Evolutionary conservation across 2,113 vertebrate genomes (phyloP), one percentile per base, ranked within the genome.

Genomic region (Psilopsiagon aurifrons): DNA sequence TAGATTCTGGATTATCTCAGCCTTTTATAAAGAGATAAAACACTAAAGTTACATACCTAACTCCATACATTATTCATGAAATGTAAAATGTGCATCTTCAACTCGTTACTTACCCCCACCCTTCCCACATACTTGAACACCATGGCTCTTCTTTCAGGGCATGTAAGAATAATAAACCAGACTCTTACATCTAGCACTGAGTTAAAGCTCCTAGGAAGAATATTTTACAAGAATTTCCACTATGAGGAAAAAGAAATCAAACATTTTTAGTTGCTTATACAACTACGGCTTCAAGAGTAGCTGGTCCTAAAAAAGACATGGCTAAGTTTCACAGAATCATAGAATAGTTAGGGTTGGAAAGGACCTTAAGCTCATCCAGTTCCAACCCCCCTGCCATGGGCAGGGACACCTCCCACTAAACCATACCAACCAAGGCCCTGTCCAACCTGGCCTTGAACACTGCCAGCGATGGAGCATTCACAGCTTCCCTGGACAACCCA

Each of bases 111-210:
- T 19, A 59, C 37, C 83, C 83, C 49, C 80, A 82, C 59, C 54
- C 55, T 33, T 25, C 25, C 13, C 95, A 95, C 75, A n/a, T 77
- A 96, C 95, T 95, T 95, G 95, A 97, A 91, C 70, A 62, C 28
- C 41, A 62, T 69, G 73, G 71, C 79, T 93, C 55, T 91, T 93
- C 86, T 95, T 94, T 90, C 44, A 86, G 51, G 69, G 47, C 62
- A 88, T 39, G 57, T 37, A 95, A 94, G 71, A 92, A 92, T 88
- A 93, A 92, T 86, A 95, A 95, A 95, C 0, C 6, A 93, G 68
- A 83, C 25, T 73, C 31, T 52, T 86, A 74, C 94, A 91, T 79
- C 90, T 82, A 39, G 5, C 92, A 85, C 41, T 73, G 77, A 90
- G 82, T 94, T 91, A 91, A 92, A 82, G 57, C 27, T 82, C 12